phyloP scores from a whole-genome alignment of 2,797 vertebrate genomes.

The Oophaga sylvatica region DNA sequence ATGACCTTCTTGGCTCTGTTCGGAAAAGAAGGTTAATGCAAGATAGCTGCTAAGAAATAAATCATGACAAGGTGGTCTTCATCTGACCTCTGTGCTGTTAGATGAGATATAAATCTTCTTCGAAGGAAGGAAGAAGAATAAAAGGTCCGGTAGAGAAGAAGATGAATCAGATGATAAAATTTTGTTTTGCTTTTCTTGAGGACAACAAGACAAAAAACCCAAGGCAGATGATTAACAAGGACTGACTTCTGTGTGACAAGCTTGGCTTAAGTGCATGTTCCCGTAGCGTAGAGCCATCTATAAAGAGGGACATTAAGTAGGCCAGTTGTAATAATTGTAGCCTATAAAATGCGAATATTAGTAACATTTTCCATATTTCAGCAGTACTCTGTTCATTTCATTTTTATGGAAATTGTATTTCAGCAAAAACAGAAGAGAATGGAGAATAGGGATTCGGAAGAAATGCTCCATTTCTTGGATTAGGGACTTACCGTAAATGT shows the following conservation, averaged over 20 bases:
- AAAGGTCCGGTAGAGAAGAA: neutral
- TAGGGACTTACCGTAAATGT: neutral
- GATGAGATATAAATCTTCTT: constrained; percentile 40
- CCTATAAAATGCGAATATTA: constrained; percentile 30
- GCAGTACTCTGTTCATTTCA: constrained; percentile 17
- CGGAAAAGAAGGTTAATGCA: neutral
- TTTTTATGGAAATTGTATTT: constrained; percentile 31
- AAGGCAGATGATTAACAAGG: constrained; percentile 36
- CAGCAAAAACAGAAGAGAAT: neutral
- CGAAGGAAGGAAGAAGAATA: neutral
- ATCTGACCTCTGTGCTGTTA: constrained; percentile 34
- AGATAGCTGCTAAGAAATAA: constrained; percentile 45
- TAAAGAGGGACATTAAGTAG: constrained; percentile 20
- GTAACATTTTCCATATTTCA: constrained; percentile 27
- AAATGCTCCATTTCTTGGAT: neutral
- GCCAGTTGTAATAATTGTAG: constrained; percentile 29
- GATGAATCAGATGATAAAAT: neutral
- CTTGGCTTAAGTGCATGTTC: constrained; percentile 12
- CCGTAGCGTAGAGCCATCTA: neutral
- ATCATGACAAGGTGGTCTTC: constrained; percentile 54
- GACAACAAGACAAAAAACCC: constrained; percentile 9
- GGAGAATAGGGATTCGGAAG: neutral
- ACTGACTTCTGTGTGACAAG: constrained; percentile 38
- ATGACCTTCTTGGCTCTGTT: constrained; percentile 14
- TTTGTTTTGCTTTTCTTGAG: constrained; percentile 30